Base-by-base conservation (phyloP, 2,888 invertebrate genomes). In the Panopea generosa region DNA sequence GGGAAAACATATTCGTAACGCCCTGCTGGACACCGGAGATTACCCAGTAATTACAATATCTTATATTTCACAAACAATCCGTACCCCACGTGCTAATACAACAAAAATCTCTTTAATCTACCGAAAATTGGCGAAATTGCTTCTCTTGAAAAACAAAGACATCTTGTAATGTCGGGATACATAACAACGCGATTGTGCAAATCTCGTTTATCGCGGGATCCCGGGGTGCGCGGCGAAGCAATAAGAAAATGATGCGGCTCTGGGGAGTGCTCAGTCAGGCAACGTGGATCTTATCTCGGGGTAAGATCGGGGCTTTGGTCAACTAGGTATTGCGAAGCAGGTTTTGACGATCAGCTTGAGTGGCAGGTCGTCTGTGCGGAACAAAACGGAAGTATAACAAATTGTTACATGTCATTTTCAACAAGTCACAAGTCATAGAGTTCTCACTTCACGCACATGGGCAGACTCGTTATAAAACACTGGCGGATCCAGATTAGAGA, bases 171-270 rank as follows among this genome's bases (percentile, higher is more conserved):
- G 57, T 26, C 55, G 61, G 52, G 27, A 56, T 56, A 57, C 57
- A 49, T 53, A 27, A 26, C 60, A 43, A 57, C 14, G 50, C 57
- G 55, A 45, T 63, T 70, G 70, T 70, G 71, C 55, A 62, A 59
- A 63, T 49, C 62, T 67, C 76, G 76, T 76, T 71, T 71, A 66
- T 57, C 56, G 56, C 61, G 62, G 63, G 71, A 61, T 62, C 76
- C 71, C 67, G 57, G 45, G 50, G 71, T 4, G 59, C 40, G 38
- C 43, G 40, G 22, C 18, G 40, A 29, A 60, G 50, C 60, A 60
- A 57, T 67, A 63, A 62, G 68, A 63, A 57, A 57, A 59, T 66
- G 75, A 75, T 70, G 38, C 59, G 57, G 43, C 77, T 53, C 68
- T 16, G 14, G 72, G 72, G 77, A 77, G 40, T 33, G 40, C 45